phyloP scores from a whole-genome alignment of 2,113 vertebrate species.

The Muntiacus muntjak region DNA sequence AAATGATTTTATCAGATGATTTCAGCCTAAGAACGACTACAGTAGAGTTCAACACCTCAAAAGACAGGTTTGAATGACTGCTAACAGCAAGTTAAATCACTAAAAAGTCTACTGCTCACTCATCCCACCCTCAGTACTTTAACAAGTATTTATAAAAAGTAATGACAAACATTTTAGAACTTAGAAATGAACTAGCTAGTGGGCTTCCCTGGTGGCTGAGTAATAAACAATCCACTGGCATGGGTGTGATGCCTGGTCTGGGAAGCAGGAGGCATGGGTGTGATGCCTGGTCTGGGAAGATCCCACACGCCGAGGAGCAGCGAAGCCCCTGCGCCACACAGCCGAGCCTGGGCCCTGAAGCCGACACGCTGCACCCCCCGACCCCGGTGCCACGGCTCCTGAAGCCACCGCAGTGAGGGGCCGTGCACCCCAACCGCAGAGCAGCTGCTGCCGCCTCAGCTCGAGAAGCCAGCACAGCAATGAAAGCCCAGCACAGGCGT shows the following conservation, averaged over 20 bases:
- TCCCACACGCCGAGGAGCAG: neutral
- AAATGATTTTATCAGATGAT: neutral
- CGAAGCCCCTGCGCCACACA: neutral
- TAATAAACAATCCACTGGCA: neutral
- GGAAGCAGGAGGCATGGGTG: neutral
- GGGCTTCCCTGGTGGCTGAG: neutral
- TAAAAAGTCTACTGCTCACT: neutral
- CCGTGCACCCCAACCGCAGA: neutral
- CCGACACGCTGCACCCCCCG: neutral
- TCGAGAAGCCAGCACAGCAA: neutral
- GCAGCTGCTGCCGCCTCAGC: neutral
- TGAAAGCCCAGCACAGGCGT: neutral
- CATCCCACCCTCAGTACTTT: neutral
- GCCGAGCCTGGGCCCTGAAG: neutral
- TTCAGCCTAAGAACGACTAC: neutral
- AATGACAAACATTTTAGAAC: neutral
- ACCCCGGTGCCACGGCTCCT: neutral
- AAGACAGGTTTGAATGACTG: neutral
- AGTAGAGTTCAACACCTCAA: neutral
- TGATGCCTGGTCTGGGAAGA: neutral
- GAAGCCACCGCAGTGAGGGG: neutral
- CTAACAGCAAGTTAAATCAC: neutral
- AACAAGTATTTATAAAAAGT: constrained; percentile 13
- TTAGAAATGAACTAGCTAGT: neutral
- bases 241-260: neutral